Evolutionary conservation across 2,888 invertebrate species (phyloP), one percentile per base, ranked within the genome.

Genomic region (Notodonta dromedarius): DNA sequence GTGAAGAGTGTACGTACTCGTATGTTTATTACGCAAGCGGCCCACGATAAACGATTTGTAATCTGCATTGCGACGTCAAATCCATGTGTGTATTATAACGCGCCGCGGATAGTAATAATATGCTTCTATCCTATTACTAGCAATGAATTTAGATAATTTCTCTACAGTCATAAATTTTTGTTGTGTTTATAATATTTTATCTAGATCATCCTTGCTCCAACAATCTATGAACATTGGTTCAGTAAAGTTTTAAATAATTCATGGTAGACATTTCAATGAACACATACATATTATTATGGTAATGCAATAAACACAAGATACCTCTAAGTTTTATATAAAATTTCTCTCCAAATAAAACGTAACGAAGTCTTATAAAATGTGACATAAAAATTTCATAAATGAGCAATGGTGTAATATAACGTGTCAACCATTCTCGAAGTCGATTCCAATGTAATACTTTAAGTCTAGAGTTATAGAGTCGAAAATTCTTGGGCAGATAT

Each of bases 301-400:
- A 50, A 50, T 16, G 6, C 16, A 16, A 50, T 16, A 48, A 16
- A 9, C 50, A 12, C 48, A 50, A 50, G 50, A 50, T 4, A n/a
- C 4, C n/a, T 7, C n/a, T n/a, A 9, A 24, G 24, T 3, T 9
- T 35, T 13, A 51, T 32, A 9, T 24, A 1, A 32, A 51, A 4
- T 5, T 24, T 5, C 24, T 51, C 35, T 53, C 24, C 32, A 53
- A 53, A 53, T 53, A 53, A 53, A 53, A 35, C 35, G 12, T 35
- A 53, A 53, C 35, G 35, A 53, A 35, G 35, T 35, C 12, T 53
- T 35, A 53, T 53, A 53, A 53, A 53, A 52, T 2, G 9, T 16
- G 14, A 3, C 7, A 35, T 35, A 35, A 52, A 52, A 52, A 52
- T 12, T 24, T 5, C 53, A 53, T 53, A 53, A 53, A 53, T 12